These are phyloP conservation scores for Nymphicus hollandicus DNA, from an alignment of 2,113 vertebrate species.

Conservation along the genomic window DNA sequence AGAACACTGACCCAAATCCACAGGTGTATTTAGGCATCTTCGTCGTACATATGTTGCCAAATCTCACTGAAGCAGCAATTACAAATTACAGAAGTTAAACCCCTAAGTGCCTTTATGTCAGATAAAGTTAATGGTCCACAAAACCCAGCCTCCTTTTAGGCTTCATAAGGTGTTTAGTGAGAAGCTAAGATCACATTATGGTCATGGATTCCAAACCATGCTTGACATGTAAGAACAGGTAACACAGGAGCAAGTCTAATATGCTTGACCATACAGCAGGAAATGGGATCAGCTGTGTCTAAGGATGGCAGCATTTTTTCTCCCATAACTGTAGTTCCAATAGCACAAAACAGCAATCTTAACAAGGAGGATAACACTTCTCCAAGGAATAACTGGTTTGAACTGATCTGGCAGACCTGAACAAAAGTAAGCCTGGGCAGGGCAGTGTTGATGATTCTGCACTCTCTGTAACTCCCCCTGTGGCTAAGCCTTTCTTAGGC, in stretches of 20 bases:
- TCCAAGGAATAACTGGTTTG: background rate
- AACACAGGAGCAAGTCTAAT: background rate
- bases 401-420: background rate
- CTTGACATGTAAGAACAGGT: background rate
- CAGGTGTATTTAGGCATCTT: background rate
- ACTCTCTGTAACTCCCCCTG: background rate
- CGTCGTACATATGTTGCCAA: background rate
- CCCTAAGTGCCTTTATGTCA: background rate
- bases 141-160: background rate
- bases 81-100: background rate
- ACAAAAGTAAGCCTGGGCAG: background rate
- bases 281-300: background rate
- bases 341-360: background rate
- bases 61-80: background rate
- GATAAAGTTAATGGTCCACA: background rate
- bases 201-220: background rate
- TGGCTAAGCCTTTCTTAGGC: background rate
- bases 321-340: accelerated
- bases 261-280: background rate
- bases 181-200: background rate
- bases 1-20: background rate
- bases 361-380: background rate
- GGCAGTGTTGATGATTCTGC: background rate
- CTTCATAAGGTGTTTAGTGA: background rate
- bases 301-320: background rate